Evolutionary conservation across 2,113 vertebrate species (phyloP).

Genomic region (Elachura formosa): DNA sequence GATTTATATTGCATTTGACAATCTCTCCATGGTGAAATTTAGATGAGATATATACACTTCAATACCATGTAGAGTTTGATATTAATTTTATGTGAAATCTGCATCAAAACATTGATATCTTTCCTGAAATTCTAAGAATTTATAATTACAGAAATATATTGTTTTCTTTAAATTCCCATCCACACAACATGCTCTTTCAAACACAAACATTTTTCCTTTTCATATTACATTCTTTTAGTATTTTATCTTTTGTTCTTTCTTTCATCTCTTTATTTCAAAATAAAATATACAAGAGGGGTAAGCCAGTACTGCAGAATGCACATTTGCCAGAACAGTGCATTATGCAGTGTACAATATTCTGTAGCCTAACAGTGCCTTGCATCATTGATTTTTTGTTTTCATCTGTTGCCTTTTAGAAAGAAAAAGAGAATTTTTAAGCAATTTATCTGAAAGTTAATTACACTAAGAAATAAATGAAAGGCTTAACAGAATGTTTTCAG

Average conservation of each 20-base stretch:
- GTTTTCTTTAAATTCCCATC: not conserved
- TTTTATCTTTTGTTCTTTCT: not conserved
- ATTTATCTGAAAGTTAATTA: not conserved
- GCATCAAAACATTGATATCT: not conserved
- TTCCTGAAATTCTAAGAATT: not conserved
- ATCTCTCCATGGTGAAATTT: not conserved
- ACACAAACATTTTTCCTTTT: not conserved
- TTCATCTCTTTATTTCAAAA: not conserved
- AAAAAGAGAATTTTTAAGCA: not conserved
- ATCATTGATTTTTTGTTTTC: not conserved
- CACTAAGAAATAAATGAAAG: not conserved
- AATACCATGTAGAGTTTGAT: not conserved
- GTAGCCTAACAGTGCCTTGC: not conserved
- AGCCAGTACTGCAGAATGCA: not conserved
- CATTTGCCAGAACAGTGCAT: not conserved
- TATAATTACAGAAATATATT: not conserved
- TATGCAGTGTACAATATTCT: not conserved
- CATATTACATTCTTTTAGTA: not conserved
- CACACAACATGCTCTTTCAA: not conserved
- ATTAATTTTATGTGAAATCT: not conserved
- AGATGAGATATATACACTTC: not conserved
- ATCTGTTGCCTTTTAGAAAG: not conserved
- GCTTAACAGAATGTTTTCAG: not conserved
- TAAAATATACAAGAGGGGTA: not conserved
- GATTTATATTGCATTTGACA: fast-evolving